Conservation (phyloP, 2,797 vertebrate species). For the Merluccius polli region DNA sequence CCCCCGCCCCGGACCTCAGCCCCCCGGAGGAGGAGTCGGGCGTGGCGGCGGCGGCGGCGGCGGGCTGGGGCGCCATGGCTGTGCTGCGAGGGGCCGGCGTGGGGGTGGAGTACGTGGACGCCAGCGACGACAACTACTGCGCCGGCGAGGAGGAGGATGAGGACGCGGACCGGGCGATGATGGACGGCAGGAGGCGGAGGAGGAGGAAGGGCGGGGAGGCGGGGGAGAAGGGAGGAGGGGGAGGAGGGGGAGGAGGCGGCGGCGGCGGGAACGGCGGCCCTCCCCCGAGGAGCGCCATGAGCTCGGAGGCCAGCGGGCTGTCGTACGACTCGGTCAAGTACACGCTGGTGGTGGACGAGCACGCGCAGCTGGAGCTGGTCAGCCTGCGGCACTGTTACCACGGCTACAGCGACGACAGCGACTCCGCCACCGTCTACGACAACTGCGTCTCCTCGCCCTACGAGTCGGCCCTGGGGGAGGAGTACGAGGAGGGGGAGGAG, state of each 20-base stretch:
- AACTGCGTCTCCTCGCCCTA: slow-evolving; percentile 95
- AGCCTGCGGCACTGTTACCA: slow-evolving; percentile 93
- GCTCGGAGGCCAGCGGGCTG: slow-evolving; percentile 89
- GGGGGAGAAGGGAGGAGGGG: slow-evolving; percentile 39
- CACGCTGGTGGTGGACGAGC: slow-evolving; percentile 94
- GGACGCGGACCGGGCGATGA: slow-evolving; percentile 62
- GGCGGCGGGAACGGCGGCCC: slow-evolving; percentile 19
- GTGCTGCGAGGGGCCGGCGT: slow-evolving; percentile 51
- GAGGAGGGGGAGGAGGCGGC: not conserved
- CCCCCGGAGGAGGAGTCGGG: slow-evolving; percentile 33
- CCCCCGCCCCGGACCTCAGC: slow-evolving; percentile 58
- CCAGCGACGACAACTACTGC: slow-evolving; percentile 57
- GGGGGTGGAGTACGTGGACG: slow-evolving; percentile 63
- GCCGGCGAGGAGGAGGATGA: slow-evolving; percentile 62
- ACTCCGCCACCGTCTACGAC: slow-evolving; percentile 92
- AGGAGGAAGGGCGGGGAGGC: slow-evolving; percentile 48
- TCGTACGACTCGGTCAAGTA: slow-evolving; percentile 98
- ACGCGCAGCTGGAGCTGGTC: slow-evolving; percentile 91
- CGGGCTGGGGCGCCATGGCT: not conserved
- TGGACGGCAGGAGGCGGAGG: slow-evolving; percentile 44
- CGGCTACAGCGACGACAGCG: slow-evolving; percentile 94
- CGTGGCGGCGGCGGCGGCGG: slow-evolving; percentile 38
- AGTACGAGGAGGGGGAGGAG: slow-evolving; percentile 87
- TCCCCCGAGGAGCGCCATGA: slow-evolving; percentile 78
- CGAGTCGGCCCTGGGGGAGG: slow-evolving; percentile 88